Evolutionary conservation across 2,888 invertebrate species (phyloP).

Genomic region (Leptinotarsa haldemani): DNA sequence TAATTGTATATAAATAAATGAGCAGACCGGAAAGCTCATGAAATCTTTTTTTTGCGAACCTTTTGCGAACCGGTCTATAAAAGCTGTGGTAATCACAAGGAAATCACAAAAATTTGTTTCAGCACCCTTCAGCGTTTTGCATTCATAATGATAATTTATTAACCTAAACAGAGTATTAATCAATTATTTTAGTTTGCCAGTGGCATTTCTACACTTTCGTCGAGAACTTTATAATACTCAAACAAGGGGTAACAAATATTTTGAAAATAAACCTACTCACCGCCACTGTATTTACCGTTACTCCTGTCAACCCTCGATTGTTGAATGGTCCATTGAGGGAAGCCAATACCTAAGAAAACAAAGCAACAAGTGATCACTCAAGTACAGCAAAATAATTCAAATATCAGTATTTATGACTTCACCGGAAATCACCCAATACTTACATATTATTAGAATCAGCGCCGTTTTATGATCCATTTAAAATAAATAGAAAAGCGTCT

Average conservation of each 20-base stretch:
- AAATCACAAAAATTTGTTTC: too few species aligned
- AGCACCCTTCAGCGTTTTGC: too few species aligned
- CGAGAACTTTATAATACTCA: too few species aligned
- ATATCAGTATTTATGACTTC: neutral
- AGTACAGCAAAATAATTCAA: neutral
- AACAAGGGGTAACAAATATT: neutral
- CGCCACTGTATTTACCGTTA: conserved; percentile 15
- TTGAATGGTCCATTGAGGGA: neutral
- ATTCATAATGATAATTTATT: too few species aligned
- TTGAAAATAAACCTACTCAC: neutral
- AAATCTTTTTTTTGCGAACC: too few species aligned
- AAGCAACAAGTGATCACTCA: conserved; percentile 4
- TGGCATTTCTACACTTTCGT: too few species aligned
- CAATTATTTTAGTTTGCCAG: too few species aligned
- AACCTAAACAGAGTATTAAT: too few species aligned
- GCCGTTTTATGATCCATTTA: conserved; percentile 1
- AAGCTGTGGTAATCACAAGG: too few species aligned
- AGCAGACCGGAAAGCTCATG: too few species aligned
- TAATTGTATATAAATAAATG: too few species aligned
- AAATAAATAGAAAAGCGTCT: neutral
- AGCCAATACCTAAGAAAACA: conserved; percentile 4
- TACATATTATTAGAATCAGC: conserved; percentile 1
- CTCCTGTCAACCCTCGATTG: neutral
- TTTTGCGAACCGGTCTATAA: too few species aligned
- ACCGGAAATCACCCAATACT: neutral